Evolutionary conservation across 2,113 vertebrate species (phyloP).

Genomic region (Nycticebus coucang): DNA sequence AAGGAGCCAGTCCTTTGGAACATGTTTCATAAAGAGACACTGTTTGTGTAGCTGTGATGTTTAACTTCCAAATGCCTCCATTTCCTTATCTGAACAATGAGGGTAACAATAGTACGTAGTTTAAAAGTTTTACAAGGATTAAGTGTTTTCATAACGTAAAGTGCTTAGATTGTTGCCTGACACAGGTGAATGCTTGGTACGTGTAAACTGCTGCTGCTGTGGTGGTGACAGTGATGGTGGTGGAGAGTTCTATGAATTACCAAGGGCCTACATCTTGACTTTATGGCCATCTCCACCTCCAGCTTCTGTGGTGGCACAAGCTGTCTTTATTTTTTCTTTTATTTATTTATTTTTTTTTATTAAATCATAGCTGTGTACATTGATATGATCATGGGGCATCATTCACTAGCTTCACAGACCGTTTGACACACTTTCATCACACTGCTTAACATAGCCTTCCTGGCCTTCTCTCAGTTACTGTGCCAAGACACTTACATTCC

Average conservation of each 20-base stretch:
- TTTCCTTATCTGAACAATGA: background rate
- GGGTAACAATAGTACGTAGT: background rate
- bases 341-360: no score
- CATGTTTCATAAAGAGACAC: background rate
- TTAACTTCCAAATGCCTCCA: background rate
- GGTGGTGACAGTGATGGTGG: background rate
- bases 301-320: no score
- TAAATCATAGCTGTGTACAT: no score
- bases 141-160: background rate
- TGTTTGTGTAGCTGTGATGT: background rate
- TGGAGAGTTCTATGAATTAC: background rate
- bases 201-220: background rate
- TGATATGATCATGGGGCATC: no score
- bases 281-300: background rate
- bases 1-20: background rate
- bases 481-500: no score
- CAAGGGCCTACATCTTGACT: background rate
- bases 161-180: background rate
- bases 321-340: background rate
- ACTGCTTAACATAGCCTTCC: no score
- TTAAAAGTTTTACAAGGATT: background rate
- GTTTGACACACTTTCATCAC: no score
- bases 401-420: no score
- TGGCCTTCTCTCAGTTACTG: no score
- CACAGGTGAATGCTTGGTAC: background rate